These are phyloP conservation scores for Pitta sordida DNA, from an alignment of 2,113 vertebrate genomes.

Conservation along the genomic window DNA sequence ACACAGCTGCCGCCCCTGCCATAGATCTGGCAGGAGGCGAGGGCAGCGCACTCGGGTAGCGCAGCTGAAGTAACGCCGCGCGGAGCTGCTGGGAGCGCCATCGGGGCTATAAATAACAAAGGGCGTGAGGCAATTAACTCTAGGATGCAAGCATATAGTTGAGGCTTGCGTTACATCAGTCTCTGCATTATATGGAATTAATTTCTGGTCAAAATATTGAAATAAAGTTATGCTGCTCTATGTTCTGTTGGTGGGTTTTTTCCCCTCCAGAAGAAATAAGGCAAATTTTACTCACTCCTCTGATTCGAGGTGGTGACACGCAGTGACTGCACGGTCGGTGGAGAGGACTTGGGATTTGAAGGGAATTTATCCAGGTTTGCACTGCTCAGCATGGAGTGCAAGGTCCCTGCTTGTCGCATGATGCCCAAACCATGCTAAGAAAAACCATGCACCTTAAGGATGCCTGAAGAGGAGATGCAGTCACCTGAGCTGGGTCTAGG, in stretches of 20 bases:
- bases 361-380: background rate
- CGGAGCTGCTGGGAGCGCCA: background rate
- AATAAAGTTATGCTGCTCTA: background rate
- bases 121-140: background rate
- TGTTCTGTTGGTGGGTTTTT: background rate
- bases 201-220: background rate
- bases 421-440: background rate
- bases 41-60: background rate
- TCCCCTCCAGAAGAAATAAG: background rate
- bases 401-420: background rate
- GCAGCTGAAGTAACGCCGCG: background rate
- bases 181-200: background rate
- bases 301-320: background rate
- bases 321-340: background rate
- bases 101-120: slow-evolving; percentile 13
- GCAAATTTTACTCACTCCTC: background rate
- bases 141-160: background rate
- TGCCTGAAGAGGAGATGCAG: background rate
- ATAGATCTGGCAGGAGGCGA: background rate
- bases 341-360: background rate
- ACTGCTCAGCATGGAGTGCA: accelerated
- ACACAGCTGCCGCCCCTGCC: slow-evolving; percentile 40
- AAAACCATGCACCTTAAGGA: background rate
- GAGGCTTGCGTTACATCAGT: background rate
- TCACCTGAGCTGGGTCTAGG: background rate